Conservation (phyloP, 2,888 invertebrate genomes). For the Maniola hyperantus region DNA sequence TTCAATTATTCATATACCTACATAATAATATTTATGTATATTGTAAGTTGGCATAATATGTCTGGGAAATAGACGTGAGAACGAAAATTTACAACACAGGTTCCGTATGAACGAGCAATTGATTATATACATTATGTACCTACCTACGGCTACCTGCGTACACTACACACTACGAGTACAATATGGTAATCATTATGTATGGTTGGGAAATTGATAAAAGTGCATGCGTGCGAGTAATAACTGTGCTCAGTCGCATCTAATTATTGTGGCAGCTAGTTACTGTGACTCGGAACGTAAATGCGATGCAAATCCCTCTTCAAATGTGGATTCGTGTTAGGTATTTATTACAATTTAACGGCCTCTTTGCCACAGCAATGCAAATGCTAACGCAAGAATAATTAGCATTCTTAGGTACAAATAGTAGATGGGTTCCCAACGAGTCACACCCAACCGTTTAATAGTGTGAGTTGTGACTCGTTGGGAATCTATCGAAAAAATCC, state of each 20-base stretch:
- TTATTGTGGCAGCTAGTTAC: constrained; percentile 15
- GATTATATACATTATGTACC: constrained; percentile 15
- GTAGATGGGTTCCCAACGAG: too few species aligned
- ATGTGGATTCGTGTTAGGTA: neutral
- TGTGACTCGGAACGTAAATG: constrained; percentile 7
- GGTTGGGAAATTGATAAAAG: constrained; percentile 34
- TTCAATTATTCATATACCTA: neutral
- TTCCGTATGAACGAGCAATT: constrained; percentile 21
- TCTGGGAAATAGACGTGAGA: constrained; percentile 23
- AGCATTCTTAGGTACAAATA: too few species aligned
- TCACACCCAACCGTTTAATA: too few species aligned
- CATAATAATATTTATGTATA: constrained; percentile 6
- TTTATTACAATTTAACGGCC: constrained; percentile 2
- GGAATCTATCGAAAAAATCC: too few species aligned
- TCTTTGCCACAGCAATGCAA: too few species aligned
- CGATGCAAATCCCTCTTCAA: neutral
- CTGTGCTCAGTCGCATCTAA: constrained; percentile 19
- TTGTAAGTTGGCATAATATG: neutral
- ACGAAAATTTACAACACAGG: constrained; percentile 12
- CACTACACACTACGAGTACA: constrained; percentile 7
- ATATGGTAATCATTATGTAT: constrained; percentile 17
- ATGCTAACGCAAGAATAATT: too few species aligned
- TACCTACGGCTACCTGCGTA: neutral
- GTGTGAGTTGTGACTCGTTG: too few species aligned
- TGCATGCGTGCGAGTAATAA: constrained; percentile 27